Percentiles rank a stretch among this genome's conserved stretches.
phyloP scores from a whole-genome alignment of 2,888 invertebrate genomes.

The Plebejus anna region DNA sequence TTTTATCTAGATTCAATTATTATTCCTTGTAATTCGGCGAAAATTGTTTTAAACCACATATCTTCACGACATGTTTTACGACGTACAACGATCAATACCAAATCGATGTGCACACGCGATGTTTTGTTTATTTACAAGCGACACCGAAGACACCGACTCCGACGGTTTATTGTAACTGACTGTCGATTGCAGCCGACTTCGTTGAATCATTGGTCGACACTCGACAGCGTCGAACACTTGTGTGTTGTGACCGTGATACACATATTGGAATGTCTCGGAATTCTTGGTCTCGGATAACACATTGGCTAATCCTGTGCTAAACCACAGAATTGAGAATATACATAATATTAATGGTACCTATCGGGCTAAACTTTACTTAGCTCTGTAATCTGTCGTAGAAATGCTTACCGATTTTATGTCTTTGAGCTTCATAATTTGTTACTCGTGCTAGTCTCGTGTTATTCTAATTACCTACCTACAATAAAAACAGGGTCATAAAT shows the following conservation, averaged over 20 bases:
- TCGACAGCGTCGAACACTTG: not conserved
- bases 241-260: slow-evolving; percentile 4
- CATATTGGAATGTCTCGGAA: not conserved
- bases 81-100: not conserved
- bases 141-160: not conserved
- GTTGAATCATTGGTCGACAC: slow-evolving; percentile 1
- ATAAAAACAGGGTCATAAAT: no score
- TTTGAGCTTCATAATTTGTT: not conserved
- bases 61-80: not conserved
- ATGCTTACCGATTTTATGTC: not conserved
- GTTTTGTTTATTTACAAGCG: slow-evolving; percentile 19
- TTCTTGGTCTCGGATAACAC: not conserved
- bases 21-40: not conserved
- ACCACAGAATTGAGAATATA: not conserved
- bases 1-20: not conserved
- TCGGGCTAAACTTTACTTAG: not conserved
- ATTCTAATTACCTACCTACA: no score
- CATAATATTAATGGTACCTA: no score
- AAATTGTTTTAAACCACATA: not conserved
- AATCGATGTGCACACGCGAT: slow-evolving; percentile 17
- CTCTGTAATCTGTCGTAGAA: not conserved
- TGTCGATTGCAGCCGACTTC: slow-evolving; percentile 10
- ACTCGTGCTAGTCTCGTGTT: no score
- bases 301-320: slow-evolving; percentile 1
- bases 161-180: slow-evolving; percentile 12